Base-by-base conservation (phyloP, 2,797 vertebrate genomes). In the Myioborus melanocephalus region DNA sequence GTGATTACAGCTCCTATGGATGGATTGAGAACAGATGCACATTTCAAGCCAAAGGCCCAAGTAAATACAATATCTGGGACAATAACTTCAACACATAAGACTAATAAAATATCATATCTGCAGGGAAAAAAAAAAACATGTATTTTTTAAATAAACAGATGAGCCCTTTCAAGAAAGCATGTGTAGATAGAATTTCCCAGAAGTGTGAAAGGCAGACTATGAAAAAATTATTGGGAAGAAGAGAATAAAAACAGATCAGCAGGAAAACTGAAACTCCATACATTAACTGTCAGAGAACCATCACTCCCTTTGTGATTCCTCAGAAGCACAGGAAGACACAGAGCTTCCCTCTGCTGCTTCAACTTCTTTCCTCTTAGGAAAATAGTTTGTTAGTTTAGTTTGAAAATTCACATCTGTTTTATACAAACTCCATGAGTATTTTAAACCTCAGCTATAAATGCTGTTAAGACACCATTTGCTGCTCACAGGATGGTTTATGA, bases 321-420 rank as follows among this genome's bases (percentile, higher is more conserved):
- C 47, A 49, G 64, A 61, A 89, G 72, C 72, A 88, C 65, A 83
- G 43, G 68, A 83, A 44, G 75, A 93, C 46, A 69, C 61, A 65
- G 46, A 77, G n/a, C n/a, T 87, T 76, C 85, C n/a, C 50, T 87
- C 75, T 69, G 16, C 59, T 91, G 59, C 55, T 90, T 83, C 65
- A 76, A 28, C 66, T 56, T 61, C 66, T 91, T 93, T 86, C 46
- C 69, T 89, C 35, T 69, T 39, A 69, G 76, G 81, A 81, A 75
- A 92, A 82, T 13, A 39, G 43, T 79, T 79, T 66, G 43, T 66
- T 66, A 66, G 63, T 78, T 95, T 90, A 93, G 91, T 94, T 95
- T 97, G 96, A 94, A 94, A 91, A 92, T 70, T 86, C 91, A 88
- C 95, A 94, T 96, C 95, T 96, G 95, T 82, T 95, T 89, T 88